Base-by-base conservation (phyloP, 2,113 vertebrate genomes). In the Orientallactaga bullata region DNA sequence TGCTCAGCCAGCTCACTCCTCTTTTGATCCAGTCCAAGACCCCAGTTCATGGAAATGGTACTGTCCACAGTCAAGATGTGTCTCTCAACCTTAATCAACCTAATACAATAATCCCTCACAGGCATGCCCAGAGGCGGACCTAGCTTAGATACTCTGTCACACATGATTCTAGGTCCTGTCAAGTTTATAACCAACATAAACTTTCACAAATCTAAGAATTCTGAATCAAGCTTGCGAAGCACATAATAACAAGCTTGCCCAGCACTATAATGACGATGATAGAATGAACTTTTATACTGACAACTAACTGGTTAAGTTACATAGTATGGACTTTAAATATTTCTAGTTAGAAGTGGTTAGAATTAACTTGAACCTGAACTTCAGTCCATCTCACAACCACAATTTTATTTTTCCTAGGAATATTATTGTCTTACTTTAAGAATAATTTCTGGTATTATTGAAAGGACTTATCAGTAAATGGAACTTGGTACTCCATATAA, bases 391-490 rank as follows among this genome's bases (percentile, higher is more conserved):
- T 66, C 15, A 21, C 78, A 80, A 81, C 7, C 51, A 60, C 72
- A 95, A 73, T 24, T 65, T 5, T 24, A 61, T 55, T 16, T 78
- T 17, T 92, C 26, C 35, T 39, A 82, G 42, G 81, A 69, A 32
- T 20, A 37, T 9, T 58, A 78, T 15, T 6, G 30, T 79, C 16
- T 72, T 77, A 84, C 84, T 81, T 89, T 87, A 90, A 84, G 60
- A 88, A 26, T 83, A 0, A 23, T 2, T 32, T 65, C 76, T 72
- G 12, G 1, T 77, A 58, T 90, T 71, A 80, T 39, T 42, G 60
- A 85, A 72, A 39, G 10, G 5, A 39, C 94, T 87, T 82, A 55
- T 90, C 20, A 95, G 68, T 65, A 85, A 85, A 63, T 55, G 55
- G 35, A 88, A 89, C 72, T 92, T 90, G 28, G 7, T 58, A 79